Evolutionary conservation across 2,888 invertebrate genomes (phyloP), one percentile per base, ranked within the genome.

Genomic region (Sicus ferrugineus): DNA sequence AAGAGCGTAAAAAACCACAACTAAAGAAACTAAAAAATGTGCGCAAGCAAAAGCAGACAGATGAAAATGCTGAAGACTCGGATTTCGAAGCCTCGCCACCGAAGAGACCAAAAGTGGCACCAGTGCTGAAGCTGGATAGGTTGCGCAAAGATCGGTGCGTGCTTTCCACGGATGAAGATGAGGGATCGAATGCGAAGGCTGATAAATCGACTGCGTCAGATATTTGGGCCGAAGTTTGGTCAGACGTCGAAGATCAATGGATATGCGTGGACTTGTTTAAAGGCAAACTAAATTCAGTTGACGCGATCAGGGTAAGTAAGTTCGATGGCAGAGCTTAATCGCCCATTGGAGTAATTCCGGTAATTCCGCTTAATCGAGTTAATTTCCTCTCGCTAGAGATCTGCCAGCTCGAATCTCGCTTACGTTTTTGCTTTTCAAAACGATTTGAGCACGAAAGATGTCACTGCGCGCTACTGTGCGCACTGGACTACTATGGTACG

Each of bases 361-460:
- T n/a, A n/a, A n/a, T n/a, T n/a, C n/a, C n/a, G n/a, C n/a, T n/a
- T n/a, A n/a, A n/a, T n/a, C n/a, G n/a, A n/a, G n/a, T n/a, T n/a
- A n/a, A n/a, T n/a, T n/a, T n/a, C n/a, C n/a, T n/a, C 9, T 23
- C 26, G 54, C 3, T 26, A 95, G 93, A 88, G 87, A 78, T 87
- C 89, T 70, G 91, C 93, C 0, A 89, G 91, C 0, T 89, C 91
- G 73, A 95, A 94, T 26, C 88, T 96, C 6, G 87, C 90, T 9
- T 98, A 98, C 83, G 88, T 96, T 0, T 87, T 97, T 30, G 93
- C 93, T 1, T 96, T 94, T 89, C 93, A 95, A 83, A 92, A 93
- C 80, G 89, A 92, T 77, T 89, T 90, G 69, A 89, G 90, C 74
- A 82, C 97, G 0, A 97, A 95, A 85, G 98, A 98, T 86, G 89